Evolutionary conservation across 2,888 invertebrate genomes (phyloP).

Genomic region (Drosophila paranaensis): DNA sequence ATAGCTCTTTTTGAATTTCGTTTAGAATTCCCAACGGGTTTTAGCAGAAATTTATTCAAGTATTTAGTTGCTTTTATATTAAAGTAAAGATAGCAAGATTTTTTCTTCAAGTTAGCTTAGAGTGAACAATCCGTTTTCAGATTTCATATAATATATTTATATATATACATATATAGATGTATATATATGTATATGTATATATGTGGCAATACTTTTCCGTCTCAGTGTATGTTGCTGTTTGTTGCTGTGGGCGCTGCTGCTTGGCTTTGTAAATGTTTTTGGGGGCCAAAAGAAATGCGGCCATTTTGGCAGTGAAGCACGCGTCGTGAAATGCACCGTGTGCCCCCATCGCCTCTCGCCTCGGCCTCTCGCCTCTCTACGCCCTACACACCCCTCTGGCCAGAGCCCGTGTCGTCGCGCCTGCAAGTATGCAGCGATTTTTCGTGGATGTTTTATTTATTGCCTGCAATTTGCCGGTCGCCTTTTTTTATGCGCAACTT

Average conservation of each 20-base stretch:
- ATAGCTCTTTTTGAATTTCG: not conserved
- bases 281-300: slow-evolving; percentile 34
- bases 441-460: slow-evolving; percentile 73
- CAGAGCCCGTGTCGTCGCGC: slow-evolving; percentile 25
- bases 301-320: slow-evolving; percentile 39
- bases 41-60: not conserved
- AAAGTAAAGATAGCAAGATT: not conserved
- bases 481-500: slow-evolving; percentile 64
- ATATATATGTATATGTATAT: not conserved
- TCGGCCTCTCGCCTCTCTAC: not conserved
- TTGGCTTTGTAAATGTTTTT: slow-evolving; percentile 31
- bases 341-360: not conserved
- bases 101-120: too few relatives aligned
- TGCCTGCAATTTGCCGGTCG: slow-evolving; percentile 69
- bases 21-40: not conserved
- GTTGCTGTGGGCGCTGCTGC: slow-evolving; percentile 19
- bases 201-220: not conserved
- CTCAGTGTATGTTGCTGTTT: slow-evolving; percentile 29
- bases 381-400: not conserved
- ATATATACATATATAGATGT: not conserved
- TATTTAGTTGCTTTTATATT: too few relatives aligned
- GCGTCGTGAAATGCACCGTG: slow-evolving; percentile 13
- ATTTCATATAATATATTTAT: not conserved
- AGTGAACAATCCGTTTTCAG: too few relatives aligned
- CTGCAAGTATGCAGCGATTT: slow-evolving; percentile 72